Percentiles rank a stretch among this genome's conserved stretches.
Conservation (phyloP, 1,140 invertebrate genomes). For the Tribolium castaneum region DNA sequence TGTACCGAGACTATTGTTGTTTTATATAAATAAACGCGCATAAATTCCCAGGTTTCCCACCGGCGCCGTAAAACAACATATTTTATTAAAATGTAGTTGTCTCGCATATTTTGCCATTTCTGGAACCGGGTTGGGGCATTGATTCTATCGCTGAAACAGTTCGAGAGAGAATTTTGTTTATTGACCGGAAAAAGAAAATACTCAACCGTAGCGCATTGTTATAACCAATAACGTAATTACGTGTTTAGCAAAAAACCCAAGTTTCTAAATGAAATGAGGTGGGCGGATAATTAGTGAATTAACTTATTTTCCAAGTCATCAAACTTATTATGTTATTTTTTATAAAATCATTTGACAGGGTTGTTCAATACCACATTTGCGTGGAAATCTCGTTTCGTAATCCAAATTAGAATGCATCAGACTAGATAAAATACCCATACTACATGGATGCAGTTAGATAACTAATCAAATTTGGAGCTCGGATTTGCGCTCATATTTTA, state of each 20-base stretch:
- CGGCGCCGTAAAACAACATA: constrained; percentile 22
- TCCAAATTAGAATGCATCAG: neutral
- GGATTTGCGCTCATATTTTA: neutral
- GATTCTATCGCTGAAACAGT: neutral
- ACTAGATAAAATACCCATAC: neutral
- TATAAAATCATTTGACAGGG: neutral
- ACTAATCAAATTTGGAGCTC: neutral
- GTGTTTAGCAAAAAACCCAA: neutral
- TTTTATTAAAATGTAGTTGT: constrained; percentile 29
- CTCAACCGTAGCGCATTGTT: neutral
- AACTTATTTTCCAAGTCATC: neutral
- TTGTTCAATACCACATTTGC: neutral
- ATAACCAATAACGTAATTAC: neutral
- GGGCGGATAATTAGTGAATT: neutral
- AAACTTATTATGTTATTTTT: constrained; percentile 11
- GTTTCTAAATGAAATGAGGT: neutral
- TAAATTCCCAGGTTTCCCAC: constrained; percentile 33
- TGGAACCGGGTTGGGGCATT: neutral
- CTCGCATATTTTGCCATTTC: neutral
- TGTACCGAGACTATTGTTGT: constrained; percentile 1
- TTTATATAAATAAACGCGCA: constrained; percentile 34
- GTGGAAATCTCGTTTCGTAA: neutral
- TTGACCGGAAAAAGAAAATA: constrained; percentile 27
- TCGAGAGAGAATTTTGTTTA: constrained; percentile 5
- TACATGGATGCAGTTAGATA: neutral